Percentiles rank a stretch among this genome's conserved stretches.
These are phyloP conservation scores for Lepidocyrtoides sp. DNA, from an alignment of 2,888 invertebrate genomes.

Conservation along the genomic window DNA sequence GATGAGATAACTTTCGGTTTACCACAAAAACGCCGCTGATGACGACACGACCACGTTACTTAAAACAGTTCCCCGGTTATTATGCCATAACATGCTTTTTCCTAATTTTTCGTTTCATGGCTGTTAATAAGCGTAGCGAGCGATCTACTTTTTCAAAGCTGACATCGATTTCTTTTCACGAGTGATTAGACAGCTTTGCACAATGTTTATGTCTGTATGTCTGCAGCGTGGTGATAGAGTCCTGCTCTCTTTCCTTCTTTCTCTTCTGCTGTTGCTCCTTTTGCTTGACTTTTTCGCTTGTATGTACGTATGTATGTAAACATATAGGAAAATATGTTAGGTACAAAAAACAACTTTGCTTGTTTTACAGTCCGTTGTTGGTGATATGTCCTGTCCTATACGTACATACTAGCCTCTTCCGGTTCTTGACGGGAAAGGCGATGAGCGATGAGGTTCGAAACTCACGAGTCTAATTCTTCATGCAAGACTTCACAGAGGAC, in stretches of 20 bases:
- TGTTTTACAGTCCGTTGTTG: conserved; percentile 15
- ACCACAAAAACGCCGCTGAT: conserved; percentile 48
- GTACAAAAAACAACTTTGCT: not conserved
- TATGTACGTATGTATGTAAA: not conserved
- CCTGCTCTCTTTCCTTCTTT: not conserved
- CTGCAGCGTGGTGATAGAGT: conserved; percentile 60
- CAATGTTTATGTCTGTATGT: conserved; percentile 68
- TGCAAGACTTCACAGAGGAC: conserved; percentile 83
- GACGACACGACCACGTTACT: conserved; percentile 36
- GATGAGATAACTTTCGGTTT: conserved; percentile 41
- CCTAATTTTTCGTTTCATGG: conserved; percentile 67
- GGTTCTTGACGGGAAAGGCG: conserved; percentile 53
- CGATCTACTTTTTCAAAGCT: conserved; percentile 49
- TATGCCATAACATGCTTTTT: conserved; percentile 4
- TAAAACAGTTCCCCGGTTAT: conserved; percentile 15
- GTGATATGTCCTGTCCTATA: conserved; percentile 2
- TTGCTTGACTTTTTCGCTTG: conserved; percentile 9
- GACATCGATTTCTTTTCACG: conserved; percentile 61
- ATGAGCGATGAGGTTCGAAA: conserved; percentile 65
- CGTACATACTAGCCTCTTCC: conserved; percentile 40
- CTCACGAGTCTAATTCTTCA: conserved; percentile 66
- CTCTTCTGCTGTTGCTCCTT: not conserved
- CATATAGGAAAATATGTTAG: not conserved
- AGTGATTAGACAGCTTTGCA: conserved; percentile 56
- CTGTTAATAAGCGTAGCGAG: conserved; percentile 62